Percentiles rank a stretch among this genome's conserved stretches.
These are phyloP conservation scores for Centroberyx gerrardi DNA, from an alignment of 2,797 vertebrate genomes.

Conservation along the genomic window DNA sequence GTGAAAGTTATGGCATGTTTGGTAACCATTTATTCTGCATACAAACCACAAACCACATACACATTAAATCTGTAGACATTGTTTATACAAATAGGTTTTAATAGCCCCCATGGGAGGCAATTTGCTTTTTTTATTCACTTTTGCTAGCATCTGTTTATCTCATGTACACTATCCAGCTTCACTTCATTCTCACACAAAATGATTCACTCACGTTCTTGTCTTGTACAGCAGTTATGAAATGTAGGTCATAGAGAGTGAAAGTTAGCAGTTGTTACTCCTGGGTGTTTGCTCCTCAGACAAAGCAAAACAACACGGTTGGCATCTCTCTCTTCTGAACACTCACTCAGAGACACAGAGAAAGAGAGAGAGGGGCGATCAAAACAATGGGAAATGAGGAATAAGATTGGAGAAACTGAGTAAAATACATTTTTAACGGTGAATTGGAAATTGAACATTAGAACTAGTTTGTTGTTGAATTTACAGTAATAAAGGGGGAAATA, in stretches of 20 bases:
- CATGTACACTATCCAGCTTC: not conserved
- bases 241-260: slow-evolving; percentile 42
- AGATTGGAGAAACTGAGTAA: no score
- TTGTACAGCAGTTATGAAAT: slow-evolving; percentile 9
- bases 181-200: not conserved
- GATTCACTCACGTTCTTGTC: no score
- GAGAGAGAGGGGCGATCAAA: not conserved
- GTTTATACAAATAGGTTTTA: slow-evolving; percentile 13
- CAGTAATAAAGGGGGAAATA: no score
- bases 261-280: slow-evolving; percentile 10
- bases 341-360: not conserved
- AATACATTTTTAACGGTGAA: no score
- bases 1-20: no score
- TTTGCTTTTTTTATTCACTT: not conserved
- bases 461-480: no score
- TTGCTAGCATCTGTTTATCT: not conserved
- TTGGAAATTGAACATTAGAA: no score
- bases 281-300: slow-evolving; percentile 22
- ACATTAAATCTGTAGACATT: not conserved
- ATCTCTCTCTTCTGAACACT: not conserved
- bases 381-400: no score
- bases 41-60: not conserved
- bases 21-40: no score
- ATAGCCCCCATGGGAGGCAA: not conserved
- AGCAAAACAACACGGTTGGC: slow-evolving; percentile 1